Evolutionary conservation across 2,888 invertebrate genomes (phyloP).

Genomic region (Eupithecia pulchellata): DNA sequence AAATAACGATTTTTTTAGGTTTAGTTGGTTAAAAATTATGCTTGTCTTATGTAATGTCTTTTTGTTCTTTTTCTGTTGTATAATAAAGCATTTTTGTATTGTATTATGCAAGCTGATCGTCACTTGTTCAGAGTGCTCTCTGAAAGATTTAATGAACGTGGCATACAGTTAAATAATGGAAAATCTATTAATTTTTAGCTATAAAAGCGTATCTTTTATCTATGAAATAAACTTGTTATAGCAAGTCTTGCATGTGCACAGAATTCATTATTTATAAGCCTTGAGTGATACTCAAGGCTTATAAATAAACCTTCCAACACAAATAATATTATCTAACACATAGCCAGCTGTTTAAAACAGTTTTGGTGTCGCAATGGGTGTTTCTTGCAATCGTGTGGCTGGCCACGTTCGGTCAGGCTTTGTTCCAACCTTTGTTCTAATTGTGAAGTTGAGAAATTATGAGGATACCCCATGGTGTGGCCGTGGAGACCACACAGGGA

Average conservation of each 20-base stretch:
- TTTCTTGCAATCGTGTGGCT: conserved; percentile 50
- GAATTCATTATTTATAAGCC: conserved; percentile 5
- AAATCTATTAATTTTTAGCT: neutral
- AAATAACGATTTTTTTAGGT: too few relatives aligned
- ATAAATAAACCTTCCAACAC: conserved; percentile 5
- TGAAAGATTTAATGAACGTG: too few relatives aligned
- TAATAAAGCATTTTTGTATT: too few relatives aligned
- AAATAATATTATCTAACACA: conserved; percentile 6
- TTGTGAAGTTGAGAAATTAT: conserved; percentile 44
- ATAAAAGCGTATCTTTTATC: too few relatives aligned
- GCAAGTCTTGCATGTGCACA: neutral
- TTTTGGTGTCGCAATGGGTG: conserved; percentile 57
- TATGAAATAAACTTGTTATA: neutral
- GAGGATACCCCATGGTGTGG: conserved; percentile 39
- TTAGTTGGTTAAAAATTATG: too few relatives aligned
- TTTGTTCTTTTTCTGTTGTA: too few relatives aligned
- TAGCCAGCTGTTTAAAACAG: conserved; percentile 22
- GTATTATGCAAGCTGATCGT: too few relatives aligned
- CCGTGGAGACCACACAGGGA: conserved; percentile 15
- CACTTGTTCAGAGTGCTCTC: neutral
- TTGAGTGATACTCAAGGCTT: neutral
- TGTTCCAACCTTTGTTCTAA: conserved; percentile 52
- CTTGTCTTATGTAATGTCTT: too few relatives aligned
- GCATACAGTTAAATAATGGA: neutral
- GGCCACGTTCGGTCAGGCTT: conserved; percentile 60